Percentiles rank a stretch among this genome's conserved stretches.
Evolutionary conservation across 2,888 invertebrate species (phyloP).

Genomic region (Drosophila meridiana): DNA sequence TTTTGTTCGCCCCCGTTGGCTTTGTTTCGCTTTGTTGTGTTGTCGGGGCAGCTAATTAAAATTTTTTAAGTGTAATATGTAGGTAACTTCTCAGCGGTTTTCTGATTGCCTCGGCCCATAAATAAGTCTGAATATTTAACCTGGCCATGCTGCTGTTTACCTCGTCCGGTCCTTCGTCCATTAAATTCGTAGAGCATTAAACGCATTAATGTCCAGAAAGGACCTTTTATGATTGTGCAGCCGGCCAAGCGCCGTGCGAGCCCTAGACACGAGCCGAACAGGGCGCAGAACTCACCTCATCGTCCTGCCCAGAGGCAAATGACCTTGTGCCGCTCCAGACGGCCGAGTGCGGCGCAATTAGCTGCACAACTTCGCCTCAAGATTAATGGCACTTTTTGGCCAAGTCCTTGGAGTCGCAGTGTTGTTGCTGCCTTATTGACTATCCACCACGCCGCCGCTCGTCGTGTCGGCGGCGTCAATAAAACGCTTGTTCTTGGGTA

Average conservation of each 20-base stretch:
- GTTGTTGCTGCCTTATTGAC: slow-evolving; percentile 65
- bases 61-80: slow-evolving; percentile 70
- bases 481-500: slow-evolving; percentile 65
- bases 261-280: slow-evolving; percentile 19
- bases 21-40: slow-evolving; percentile 49
- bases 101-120: slow-evolving; percentile 41
- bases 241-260: slow-evolving; percentile 24
- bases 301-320: slow-evolving; percentile 32
- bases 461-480: slow-evolving; percentile 63
- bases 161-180: slow-evolving; percentile 20
- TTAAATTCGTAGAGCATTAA: slow-evolving; percentile 54
- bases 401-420: slow-evolving; percentile 54
- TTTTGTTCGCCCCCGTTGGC: slow-evolving; percentile 46
- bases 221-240: slow-evolving; percentile 57
- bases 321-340: slow-evolving; percentile 65
- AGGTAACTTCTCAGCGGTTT: slow-evolving; percentile 56
- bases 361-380: slow-evolving; percentile 73
- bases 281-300: slow-evolving; percentile 13
- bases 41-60: slow-evolving; percentile 73
- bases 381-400: slow-evolving; percentile 69
- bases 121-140: slow-evolving; percentile 60
- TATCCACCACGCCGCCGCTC: slow-evolving; percentile 16
- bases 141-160: slow-evolving; percentile 20
- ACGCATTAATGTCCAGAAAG: slow-evolving; percentile 61
- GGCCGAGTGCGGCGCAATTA: slow-evolving; percentile 67